Evolutionary conservation across 2,797 vertebrate species (phyloP).

Genomic region (Leptoclinus maculatus): DNA sequence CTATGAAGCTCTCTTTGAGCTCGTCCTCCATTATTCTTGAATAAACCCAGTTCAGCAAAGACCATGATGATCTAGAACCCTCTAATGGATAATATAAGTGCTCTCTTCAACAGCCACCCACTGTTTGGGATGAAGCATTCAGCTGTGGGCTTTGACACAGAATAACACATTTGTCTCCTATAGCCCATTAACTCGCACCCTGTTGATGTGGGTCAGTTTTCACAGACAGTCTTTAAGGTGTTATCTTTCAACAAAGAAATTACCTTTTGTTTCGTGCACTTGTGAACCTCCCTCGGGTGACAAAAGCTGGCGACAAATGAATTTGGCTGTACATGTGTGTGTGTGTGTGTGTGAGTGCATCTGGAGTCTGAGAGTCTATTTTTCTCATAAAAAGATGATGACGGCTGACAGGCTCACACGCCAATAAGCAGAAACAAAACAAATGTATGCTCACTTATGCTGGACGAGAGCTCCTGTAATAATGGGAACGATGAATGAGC

Average conservation of each 20-base stretch:
- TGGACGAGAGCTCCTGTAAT: conserved; percentile 1
- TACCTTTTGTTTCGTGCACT: conserved; percentile 42
- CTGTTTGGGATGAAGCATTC: conserved; percentile 1
- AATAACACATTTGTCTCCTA: conserved; percentile 4
- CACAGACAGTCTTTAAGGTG: conserved; percentile 35
- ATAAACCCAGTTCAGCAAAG: conserved; percentile 1
- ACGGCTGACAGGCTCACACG: conserved; percentile 3
- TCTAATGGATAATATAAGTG: not conserved
- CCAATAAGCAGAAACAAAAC: conserved; percentile 13
- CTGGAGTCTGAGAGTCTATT: conserved; percentile 15
- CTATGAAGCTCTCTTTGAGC: not conserved
- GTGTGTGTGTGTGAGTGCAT: conserved; percentile 7
- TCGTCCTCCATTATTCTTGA: not conserved
- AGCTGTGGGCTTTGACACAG: not conserved
- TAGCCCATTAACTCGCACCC: conserved; percentile 30
- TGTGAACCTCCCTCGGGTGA: conserved; percentile 14
- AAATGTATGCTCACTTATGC: not conserved
- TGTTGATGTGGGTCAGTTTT: conserved; percentile 46
- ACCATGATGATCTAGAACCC: not conserved
- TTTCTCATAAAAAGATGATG: conserved; percentile 7
- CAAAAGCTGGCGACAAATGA: conserved; percentile 21
- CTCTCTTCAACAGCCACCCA: not conserved
- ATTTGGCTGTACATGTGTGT: not conserved
- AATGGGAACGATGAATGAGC: conserved; percentile 48
- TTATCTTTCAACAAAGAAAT: conserved; percentile 38